phyloP scores from a whole-genome alignment of 1,140 invertebrate species.

The Brachionus calyciflorus region DNA sequence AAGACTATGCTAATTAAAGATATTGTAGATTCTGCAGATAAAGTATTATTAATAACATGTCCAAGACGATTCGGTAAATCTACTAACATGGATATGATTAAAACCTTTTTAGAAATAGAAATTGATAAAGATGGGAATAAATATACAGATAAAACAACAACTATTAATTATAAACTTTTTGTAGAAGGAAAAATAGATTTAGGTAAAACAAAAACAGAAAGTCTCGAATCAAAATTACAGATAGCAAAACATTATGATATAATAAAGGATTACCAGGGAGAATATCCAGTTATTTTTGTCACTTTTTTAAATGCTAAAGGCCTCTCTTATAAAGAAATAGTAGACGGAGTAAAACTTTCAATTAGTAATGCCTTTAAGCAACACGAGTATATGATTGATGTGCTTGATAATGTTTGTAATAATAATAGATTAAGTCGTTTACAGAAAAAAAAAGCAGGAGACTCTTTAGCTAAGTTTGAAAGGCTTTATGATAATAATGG shows the following conservation, averaged over 20 bases:
- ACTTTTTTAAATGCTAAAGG: constrained; percentile 20
- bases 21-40: background rate
- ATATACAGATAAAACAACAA: constrained; percentile 34
- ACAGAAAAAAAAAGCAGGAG: background rate
- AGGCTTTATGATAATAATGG: background rate
- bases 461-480: background rate
- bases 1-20: constrained; percentile 16
- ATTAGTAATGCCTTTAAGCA: constrained; percentile 27
- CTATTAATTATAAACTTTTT: constrained; percentile 25
- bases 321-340: background rate
- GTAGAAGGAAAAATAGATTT: too few relatives aligned
- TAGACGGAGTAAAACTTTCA: background rate
- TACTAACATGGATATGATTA: constrained; percentile 36
- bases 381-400: constrained; percentile 1
- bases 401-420: background rate
- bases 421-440: background rate
- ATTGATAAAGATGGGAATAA: constrained; percentile 21
- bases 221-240: background rate
- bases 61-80: constrained; percentile 24
- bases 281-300: constrained; percentile 28
- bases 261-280: constrained; percentile 22
- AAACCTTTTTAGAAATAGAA: constrained; percentile 35
- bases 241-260: constrained; percentile 22
- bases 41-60: constrained; percentile 25
- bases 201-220: background rate